phyloP scores from a whole-genome alignment of 2,797 vertebrate species.

The Melanotaenia maccullochi region DNA sequence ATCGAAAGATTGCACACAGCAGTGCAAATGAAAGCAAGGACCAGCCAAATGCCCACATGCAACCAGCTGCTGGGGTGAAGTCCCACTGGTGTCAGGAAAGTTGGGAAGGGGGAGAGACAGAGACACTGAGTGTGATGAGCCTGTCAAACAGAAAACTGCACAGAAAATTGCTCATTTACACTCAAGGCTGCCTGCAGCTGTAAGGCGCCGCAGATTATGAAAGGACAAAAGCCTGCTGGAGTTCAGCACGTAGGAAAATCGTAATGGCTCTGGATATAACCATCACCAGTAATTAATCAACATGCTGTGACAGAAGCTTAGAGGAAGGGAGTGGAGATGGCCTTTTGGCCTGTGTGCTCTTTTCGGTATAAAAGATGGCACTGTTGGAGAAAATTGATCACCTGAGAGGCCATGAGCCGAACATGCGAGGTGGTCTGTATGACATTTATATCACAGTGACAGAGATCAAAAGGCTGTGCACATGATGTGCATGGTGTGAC shows the following conservation, averaged over 20 bases:
- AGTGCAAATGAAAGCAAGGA: conserved; percentile 81
- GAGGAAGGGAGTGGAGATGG: conserved; percentile 18
- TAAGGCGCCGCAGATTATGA: conserved; percentile 28
- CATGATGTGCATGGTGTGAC: conserved; percentile 1
- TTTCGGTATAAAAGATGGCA: conserved; percentile 58
- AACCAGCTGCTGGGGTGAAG: conserved; percentile 79
- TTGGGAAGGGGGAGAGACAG: not conserved
- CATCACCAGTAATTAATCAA: conserved; percentile 55
- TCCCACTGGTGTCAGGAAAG: conserved; percentile 78
- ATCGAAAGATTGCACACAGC: conserved; percentile 81
- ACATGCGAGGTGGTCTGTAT: conserved; percentile 24
- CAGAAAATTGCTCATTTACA: conserved; percentile 47
- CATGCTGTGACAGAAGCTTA: conserved; percentile 20
- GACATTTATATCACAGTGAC: conserved; percentile 50
- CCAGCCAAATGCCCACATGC: conserved; percentile 72
- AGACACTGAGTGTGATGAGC: conserved; percentile 41
- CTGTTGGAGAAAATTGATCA: conserved; percentile 51
- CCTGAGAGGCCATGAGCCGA: conserved; percentile 39
- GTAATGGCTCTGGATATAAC: conserved; percentile 47
- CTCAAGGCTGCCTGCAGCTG: conserved; percentile 55
- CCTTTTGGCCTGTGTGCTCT: conserved; percentile 52
- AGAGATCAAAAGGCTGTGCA: conserved; percentile 26
- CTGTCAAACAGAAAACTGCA: conserved; percentile 43
- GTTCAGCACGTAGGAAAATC: conserved; percentile 29
- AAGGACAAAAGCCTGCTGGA: conserved; percentile 47